A percentile compares a stretch with the other conserved stretches of the same genome.
phyloP scores from a whole-genome alignment of 2,113 vertebrate species.

The Octodon degus region DNA sequence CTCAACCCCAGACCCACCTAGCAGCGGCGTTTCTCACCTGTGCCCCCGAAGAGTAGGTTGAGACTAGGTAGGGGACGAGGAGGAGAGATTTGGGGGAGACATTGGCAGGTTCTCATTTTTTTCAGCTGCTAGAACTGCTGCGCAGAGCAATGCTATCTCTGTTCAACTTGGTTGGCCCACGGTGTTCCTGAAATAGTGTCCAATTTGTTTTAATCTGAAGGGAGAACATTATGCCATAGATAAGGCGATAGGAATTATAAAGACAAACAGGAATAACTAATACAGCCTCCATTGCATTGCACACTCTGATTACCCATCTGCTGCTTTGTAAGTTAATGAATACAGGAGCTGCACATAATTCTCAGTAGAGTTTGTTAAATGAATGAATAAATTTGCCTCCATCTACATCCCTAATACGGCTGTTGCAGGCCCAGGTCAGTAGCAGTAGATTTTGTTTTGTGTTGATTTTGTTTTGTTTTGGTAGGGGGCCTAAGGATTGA shows the following conservation, averaged over 20 bases:
- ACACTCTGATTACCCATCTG: constrained; percentile 19
- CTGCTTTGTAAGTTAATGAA: neutral
- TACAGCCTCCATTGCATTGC: neutral
- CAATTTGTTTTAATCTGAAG: constrained; percentile 45
- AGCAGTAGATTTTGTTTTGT: constrained; percentile 6
- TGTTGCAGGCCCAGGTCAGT: neutral
- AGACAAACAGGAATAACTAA: neutral
- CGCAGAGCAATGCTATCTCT: neutral
- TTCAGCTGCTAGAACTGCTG: constrained; percentile 27
- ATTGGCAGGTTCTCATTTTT: neutral
- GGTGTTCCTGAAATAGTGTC: constrained; percentile 34
- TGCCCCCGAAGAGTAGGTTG: neutral
- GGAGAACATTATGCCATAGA: constrained; percentile 39
- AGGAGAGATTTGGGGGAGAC: neutral
- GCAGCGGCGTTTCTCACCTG: neutral
- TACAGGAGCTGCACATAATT: neutral
- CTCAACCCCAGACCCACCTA: neutral
- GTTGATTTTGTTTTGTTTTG: neutral
- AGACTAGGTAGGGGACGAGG: neutral
- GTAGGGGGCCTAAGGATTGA: neutral
- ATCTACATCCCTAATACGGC: neutral
- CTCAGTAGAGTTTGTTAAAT: neutral
- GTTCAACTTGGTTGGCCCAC: neutral
- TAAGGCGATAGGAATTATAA: neutral
- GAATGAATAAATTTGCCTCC: neutral